Conservation (phyloP, 2,797 vertebrate genomes). For the Gymnocypris eckloni region DNA sequence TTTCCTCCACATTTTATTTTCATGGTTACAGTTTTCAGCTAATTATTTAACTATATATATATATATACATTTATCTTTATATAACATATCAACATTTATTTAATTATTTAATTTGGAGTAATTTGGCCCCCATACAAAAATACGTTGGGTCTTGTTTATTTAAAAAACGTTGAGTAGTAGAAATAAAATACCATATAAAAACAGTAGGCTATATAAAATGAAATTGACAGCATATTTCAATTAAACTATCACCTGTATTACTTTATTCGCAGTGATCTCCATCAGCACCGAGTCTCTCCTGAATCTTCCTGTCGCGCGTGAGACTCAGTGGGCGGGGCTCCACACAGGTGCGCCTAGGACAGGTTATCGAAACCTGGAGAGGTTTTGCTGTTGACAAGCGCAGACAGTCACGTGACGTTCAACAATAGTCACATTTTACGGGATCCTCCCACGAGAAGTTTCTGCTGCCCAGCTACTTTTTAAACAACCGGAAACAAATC, state of each 20-base stretch:
- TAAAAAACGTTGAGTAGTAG: background rate
- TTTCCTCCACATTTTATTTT: too few relatives aligned
- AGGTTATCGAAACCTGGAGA: conserved; percentile 27
- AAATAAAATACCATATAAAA: background rate
- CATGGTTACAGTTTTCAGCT: background rate
- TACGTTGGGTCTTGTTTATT: background rate
- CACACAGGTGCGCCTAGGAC: conserved; percentile 1
- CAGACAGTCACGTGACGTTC: conserved; percentile 25
- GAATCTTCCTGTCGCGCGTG: background rate
- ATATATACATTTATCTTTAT: background rate
- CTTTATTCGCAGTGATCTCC: background rate
- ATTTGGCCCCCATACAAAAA: background rate
- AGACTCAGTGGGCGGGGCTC: background rate
- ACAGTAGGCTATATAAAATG: background rate
- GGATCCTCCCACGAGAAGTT: conserved; percentile 62
- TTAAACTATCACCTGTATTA: background rate
- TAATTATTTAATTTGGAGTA: background rate
- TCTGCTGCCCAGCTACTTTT: conserved; percentile 68
- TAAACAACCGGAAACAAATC: conserved; percentile 43
- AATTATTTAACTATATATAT: background rate
- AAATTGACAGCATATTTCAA: background rate
- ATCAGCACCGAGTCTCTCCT: conserved; percentile 8
- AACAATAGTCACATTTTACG: background rate
- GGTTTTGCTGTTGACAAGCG: background rate
- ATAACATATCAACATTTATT: background rate